Conservation (phyloP, 2,797 vertebrate genomes). For the Acipenser oxyrinchus region DNA sequence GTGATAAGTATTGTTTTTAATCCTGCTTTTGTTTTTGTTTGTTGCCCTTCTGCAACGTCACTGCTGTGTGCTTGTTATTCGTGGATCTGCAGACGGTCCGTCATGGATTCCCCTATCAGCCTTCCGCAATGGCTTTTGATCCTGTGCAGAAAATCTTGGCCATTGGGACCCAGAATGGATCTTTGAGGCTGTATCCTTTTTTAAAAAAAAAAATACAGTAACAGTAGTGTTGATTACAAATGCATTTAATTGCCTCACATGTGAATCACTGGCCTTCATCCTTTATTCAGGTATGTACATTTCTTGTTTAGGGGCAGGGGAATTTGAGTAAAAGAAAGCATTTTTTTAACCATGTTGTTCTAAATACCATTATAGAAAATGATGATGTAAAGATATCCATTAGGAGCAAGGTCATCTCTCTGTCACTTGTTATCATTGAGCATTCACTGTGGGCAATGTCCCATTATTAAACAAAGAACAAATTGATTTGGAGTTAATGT, state of each 20-base stretch:
- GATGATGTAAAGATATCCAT: neutral
- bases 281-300: neutral
- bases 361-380: neutral
- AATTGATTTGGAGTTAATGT: neutral
- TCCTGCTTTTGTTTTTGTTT: slow-evolving; percentile 31
- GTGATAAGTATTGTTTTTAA: neutral
- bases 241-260: neutral
- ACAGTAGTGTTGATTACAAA: neutral
- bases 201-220: slow-evolving; percentile 8
- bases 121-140: slow-evolving; percentile 95
- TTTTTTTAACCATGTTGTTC: neutral
- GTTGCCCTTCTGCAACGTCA: slow-evolving; percentile 23
- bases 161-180: slow-evolving; percentile 87
- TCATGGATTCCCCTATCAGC: slow-evolving; percentile 96
- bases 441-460: neutral
- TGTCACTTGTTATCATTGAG: neutral
- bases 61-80: too few relatives aligned
- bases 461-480: neutral
- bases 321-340: neutral
- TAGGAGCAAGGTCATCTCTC: neutral
- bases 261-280: neutral
- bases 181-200: slow-evolving; percentile 97
- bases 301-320: neutral
- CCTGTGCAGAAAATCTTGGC: slow-evolving; percentile 97
- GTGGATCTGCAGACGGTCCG: slow-evolving; percentile 76